Percentiles rank a stretch among this genome's conserved stretches.
Conservation (phyloP, 1,140 invertebrate species). For the Papilio aristodemus region DNA sequence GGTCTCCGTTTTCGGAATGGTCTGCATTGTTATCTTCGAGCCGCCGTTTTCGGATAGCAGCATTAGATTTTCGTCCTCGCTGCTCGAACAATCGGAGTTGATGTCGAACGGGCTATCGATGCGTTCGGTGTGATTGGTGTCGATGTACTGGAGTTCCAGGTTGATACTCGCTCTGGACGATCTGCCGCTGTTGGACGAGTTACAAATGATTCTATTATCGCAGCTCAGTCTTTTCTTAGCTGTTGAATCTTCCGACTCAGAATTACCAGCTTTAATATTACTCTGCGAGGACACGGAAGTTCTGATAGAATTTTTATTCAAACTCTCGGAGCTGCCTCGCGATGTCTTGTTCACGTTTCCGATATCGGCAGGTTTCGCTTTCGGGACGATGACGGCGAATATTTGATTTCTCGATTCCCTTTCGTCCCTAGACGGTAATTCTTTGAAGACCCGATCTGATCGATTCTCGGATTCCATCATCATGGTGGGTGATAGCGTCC, state of each 20-base stretch:
- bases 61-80: slow-evolving; percentile 78
- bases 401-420: slow-evolving; percentile 62
- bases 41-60: slow-evolving; percentile 74
- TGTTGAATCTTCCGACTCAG: slow-evolving; percentile 70
- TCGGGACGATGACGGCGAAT: slow-evolving; percentile 77
- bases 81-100: slow-evolving; percentile 75
- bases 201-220: slow-evolving; percentile 63
- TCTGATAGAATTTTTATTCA: slow-evolving; percentile 57
- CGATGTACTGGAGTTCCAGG: slow-evolving; percentile 69
- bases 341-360: slow-evolving; percentile 44
- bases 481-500: slow-evolving; percentile 72
- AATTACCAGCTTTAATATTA: slow-evolving; percentile 60
- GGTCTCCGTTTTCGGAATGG: slow-evolving; percentile 51
- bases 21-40: slow-evolving; percentile 76
- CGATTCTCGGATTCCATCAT: slow-evolving; percentile 66
- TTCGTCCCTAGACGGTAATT: slow-evolving; percentile 60
- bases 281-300: slow-evolving; percentile 66
- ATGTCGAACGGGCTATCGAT: slow-evolving; percentile 62
- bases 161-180: slow-evolving; percentile 69
- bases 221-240: slow-evolving; percentile 71
- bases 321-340: slow-evolving; percentile 59
- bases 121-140: slow-evolving; percentile 50
- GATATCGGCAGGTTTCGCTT: slow-evolving; percentile 56
- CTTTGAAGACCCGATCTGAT: slow-evolving; percentile 71
- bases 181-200: slow-evolving; percentile 51